phyloP scores from a whole-genome alignment of 2,888 invertebrate genomes.

The Agonopterix heracliana region DNA sequence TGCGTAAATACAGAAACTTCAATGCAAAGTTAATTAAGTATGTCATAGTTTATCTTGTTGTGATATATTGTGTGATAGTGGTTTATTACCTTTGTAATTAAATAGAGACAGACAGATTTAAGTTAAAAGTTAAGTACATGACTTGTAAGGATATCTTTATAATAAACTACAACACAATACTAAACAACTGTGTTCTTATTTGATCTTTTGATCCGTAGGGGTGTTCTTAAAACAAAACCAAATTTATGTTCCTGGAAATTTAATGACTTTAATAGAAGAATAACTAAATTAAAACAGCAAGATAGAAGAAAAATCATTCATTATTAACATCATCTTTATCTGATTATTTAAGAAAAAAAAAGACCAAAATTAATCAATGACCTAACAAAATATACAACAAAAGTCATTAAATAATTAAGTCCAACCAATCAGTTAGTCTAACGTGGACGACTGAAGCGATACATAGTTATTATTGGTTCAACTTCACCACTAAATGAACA shows the following conservation, averaged over 20 bases:
- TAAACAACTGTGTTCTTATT: neutral
- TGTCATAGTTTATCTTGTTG: neutral
- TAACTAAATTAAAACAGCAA: conserved; percentile 77
- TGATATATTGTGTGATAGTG: neutral
- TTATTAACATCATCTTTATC: conserved; percentile 68
- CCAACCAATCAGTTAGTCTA: conserved; percentile 64
- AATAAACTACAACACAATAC: no score
- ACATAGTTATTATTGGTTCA: conserved; percentile 44
- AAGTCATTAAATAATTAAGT: conserved; percentile 76
- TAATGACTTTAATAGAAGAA: conserved; percentile 77
- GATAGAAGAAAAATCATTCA: conserved; percentile 71
- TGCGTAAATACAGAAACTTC: no score
- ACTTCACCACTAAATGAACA: conserved; percentile 65
- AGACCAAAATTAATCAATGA: conserved; percentile 75
- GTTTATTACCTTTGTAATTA: no score
- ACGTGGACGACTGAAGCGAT: conserved; percentile 56
- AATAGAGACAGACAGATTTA: no score
- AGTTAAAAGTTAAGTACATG: no score
- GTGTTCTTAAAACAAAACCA: conserved; percentile 29
- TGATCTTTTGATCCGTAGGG: neutral
- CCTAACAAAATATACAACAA: conserved; percentile 78
- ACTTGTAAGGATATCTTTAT: no score
- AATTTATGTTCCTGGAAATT: conserved; percentile 69
- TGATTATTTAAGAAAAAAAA: conserved; percentile 67
- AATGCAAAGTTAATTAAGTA: neutral